These are phyloP conservation scores for Cassiopea andromeda DNA, from an alignment of 30 jellyfish, hydroid and myxozoan genomes.

Conservation along the genomic window DNA sequence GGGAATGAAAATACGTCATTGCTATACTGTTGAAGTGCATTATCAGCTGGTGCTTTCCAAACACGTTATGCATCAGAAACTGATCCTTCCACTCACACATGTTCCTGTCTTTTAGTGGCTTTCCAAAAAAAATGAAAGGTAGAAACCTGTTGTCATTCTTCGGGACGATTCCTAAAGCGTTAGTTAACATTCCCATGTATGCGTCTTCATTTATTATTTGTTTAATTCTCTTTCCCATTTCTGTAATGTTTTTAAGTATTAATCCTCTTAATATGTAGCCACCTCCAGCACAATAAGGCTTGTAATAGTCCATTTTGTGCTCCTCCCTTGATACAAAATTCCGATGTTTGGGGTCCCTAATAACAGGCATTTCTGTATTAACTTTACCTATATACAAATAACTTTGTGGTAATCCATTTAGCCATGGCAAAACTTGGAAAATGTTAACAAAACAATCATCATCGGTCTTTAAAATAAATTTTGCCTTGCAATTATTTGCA, in stretches of 20 bases:
- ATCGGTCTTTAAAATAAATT: conserved; percentile 86
- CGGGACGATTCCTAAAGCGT: conserved; percentile 79
- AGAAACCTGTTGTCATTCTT: conserved; percentile 89
- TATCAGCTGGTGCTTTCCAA: conserved; percentile 80
- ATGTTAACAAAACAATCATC: conserved; percentile 94
- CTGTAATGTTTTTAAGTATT: conserved; percentile 68
- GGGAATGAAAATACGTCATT: conserved; percentile 64
- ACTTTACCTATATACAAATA: conserved; percentile 82
- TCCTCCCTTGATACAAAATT: conserved; percentile 87
- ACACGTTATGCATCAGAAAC: conserved; percentile 85
- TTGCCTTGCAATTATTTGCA: conserved; percentile 86
- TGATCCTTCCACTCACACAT: conserved; percentile 92
- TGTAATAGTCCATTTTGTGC: conserved; percentile 70
- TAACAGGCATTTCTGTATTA: conserved; percentile 87
- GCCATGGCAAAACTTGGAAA: conserved; percentile 76
- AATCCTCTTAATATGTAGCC: conserved; percentile 85
- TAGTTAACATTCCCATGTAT: conserved; percentile 91
- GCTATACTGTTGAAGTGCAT: conserved; percentile 92
- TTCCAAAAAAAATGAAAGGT: conserved; percentile 87
- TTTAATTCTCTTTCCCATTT: conserved; percentile 71
- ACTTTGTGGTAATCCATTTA: conserved; percentile 58
- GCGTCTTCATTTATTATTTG: conserved; percentile 98
- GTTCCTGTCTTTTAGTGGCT: conserved; percentile 57
- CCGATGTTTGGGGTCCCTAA: conserved; percentile 95
- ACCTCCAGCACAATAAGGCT: conserved; percentile 96